A percentile compares a stretch with the other conserved stretches of the same genome.
These are phyloP conservation scores for Leptopilina clavipes DNA, from an alignment of 1,140 invertebrate species.

Conservation along the genomic window DNA sequence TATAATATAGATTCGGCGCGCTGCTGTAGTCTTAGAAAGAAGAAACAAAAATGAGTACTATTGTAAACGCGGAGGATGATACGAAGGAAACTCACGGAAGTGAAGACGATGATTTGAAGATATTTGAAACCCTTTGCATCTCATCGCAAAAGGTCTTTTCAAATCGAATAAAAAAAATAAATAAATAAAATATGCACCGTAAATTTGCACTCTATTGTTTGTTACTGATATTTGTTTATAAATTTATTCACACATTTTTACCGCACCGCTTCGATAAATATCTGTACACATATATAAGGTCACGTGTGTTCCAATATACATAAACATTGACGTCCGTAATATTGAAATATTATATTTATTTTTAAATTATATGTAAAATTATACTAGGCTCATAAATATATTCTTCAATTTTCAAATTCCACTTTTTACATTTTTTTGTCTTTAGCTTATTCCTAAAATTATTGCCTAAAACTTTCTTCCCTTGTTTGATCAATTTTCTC, in stretches of 20 bases:
- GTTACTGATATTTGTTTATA: neutral
- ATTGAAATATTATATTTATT: too few species aligned
- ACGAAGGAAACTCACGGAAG: constrained; percentile 65
- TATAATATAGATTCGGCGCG: constrained; percentile 23
- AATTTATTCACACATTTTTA: neutral
- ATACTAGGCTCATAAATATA: too few species aligned
- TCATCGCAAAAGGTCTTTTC: constrained; percentile 59
- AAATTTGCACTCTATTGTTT: constrained; percentile 22
- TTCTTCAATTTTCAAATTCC: too few species aligned
- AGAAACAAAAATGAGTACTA: constrained; percentile 28
- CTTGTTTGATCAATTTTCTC: too few species aligned
- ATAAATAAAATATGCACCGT: constrained; percentile 35
- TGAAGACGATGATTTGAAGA: constrained; percentile 79
- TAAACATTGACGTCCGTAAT: too few species aligned
- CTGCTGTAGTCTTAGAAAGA: neutral
- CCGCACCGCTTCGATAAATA: neutral
- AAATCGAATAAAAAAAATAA: constrained; percentile 20
- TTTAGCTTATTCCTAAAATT: too few species aligned
- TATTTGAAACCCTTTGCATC: constrained; percentile 79
- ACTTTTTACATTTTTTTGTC: too few species aligned
- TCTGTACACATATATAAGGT: neutral
- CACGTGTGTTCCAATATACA: neutral
- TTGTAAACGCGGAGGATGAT: constrained; percentile 43
- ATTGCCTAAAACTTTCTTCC: too few species aligned
- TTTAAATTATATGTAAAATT: too few species aligned